Evolutionary conservation across 2,888 invertebrate genomes (phyloP).

Genomic region (Apamea monoglypha): DNA sequence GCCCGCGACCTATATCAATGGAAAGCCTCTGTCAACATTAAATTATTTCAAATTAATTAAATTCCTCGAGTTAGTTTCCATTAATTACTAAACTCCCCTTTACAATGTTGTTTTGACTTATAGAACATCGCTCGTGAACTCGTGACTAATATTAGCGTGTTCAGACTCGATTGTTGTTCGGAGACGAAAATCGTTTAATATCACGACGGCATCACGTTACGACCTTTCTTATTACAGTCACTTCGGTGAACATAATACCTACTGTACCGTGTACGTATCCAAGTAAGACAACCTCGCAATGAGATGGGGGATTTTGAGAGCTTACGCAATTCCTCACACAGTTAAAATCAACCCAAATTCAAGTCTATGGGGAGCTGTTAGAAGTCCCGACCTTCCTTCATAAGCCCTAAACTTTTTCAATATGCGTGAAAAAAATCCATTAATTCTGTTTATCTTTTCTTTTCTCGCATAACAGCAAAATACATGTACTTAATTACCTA

Average conservation of each 20-base stretch:
- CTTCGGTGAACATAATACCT: neutral
- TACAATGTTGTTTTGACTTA: constrained; percentile 40
- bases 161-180: neutral
- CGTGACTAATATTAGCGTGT: constrained; percentile 15
- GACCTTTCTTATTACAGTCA: constrained; percentile 2
- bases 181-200: constrained; percentile 1
- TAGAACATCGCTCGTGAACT: constrained; percentile 13
- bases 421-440: constrained; percentile 12
- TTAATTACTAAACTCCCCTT: constrained; percentile 60
- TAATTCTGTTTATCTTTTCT: neutral
- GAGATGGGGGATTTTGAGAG: neutral
- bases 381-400: neutral
- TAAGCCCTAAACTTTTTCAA: constrained; percentile 24
- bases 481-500: neutral
- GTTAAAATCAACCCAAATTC: constrained; percentile 4
- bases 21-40: constrained; percentile 70
- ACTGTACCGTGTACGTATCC: neutral
- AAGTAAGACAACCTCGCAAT: neutral
- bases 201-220: neutral
- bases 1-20: constrained; percentile 63
- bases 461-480: neutral
- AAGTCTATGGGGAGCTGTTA: constrained; percentile 4
- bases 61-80: constrained; percentile 66
- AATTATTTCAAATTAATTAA: constrained; percentile 75
- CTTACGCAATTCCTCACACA: neutral